Conservation (phyloP, 2,797 vertebrate species). For the Pantherophis alleghaniensis region DNA sequence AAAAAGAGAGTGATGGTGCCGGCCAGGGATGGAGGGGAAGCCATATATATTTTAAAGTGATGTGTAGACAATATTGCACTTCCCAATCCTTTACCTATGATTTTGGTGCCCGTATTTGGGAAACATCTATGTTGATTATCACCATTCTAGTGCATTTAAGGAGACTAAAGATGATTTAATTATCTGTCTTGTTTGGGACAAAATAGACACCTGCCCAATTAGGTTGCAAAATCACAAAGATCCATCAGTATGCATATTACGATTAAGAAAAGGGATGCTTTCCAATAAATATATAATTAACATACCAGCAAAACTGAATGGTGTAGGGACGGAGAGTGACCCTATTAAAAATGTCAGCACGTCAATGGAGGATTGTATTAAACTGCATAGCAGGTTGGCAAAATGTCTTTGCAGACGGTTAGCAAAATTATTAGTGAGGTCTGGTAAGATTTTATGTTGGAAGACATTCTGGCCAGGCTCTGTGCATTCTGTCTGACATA, state of each 20-base stretch:
- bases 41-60: conserved; percentile 39
- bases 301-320: background rate
- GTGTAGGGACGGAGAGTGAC: background rate
- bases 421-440: background rate
- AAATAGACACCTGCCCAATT: conserved; percentile 31
- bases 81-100: background rate
- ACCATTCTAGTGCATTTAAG: conserved; percentile 54
- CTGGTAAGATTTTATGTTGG: background rate
- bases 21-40: conserved; percentile 29
- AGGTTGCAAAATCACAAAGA: conserved; percentile 26
- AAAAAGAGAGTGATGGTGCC: conserved; percentile 35
- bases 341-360: background rate
- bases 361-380: background rate
- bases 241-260: background rate
- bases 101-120: conserved; percentile 30
- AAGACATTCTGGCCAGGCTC: background rate
- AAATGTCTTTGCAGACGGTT: background rate
- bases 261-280: background rate
- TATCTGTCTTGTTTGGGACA: conserved; percentile 37
- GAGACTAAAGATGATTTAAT: conserved; percentile 34
- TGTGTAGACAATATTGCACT: conserved; percentile 1
- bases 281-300: background rate
- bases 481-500: background rate
- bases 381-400: background rate
- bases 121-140: conserved; percentile 55